A percentile compares a stretch with the other conserved stretches of the same genome.
Conservation (phyloP, 2,888 invertebrate species). For the Spilosoma lubricipeda region DNA sequence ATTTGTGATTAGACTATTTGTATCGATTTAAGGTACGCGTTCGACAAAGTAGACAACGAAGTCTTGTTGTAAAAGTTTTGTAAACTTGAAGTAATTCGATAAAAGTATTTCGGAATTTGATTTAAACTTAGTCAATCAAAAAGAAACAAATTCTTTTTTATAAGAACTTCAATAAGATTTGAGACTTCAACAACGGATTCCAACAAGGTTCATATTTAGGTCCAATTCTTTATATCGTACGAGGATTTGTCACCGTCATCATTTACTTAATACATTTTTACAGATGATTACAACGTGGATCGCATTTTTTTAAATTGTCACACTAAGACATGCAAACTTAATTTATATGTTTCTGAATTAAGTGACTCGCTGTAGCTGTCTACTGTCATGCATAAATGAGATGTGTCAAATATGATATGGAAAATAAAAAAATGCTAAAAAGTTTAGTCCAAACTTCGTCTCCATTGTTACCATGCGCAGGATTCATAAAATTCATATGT, state of each 20-base stretch:
- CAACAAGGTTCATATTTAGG: neutral
- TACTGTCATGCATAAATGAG: too few species aligned
- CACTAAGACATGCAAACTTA: too few species aligned
- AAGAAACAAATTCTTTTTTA: neutral
- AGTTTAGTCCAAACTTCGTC: conserved; percentile 34
- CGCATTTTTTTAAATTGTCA: neutral
- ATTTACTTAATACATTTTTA: neutral
- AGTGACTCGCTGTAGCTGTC: too few species aligned
- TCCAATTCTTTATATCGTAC: neutral
- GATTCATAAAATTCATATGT: conserved; percentile 84
- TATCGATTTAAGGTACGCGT: neutral
- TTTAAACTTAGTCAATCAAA: neutral
- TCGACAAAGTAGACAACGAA: neutral
- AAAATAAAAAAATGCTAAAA: conserved; percentile 1
- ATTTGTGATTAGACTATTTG: neutral
- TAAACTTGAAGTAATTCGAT: neutral
- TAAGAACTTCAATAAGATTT: neutral
- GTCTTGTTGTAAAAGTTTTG: neutral
- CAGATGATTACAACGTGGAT: neutral
- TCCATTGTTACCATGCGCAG: conserved; percentile 59
- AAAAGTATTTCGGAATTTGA: neutral
- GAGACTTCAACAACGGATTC: neutral
- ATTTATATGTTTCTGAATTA: too few species aligned
- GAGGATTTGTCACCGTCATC: too few species aligned
- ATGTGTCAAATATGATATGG: too few species aligned